phyloP scores from a whole-genome alignment of 2,113 vertebrate species.

The Caranx ignobilis region DNA sequence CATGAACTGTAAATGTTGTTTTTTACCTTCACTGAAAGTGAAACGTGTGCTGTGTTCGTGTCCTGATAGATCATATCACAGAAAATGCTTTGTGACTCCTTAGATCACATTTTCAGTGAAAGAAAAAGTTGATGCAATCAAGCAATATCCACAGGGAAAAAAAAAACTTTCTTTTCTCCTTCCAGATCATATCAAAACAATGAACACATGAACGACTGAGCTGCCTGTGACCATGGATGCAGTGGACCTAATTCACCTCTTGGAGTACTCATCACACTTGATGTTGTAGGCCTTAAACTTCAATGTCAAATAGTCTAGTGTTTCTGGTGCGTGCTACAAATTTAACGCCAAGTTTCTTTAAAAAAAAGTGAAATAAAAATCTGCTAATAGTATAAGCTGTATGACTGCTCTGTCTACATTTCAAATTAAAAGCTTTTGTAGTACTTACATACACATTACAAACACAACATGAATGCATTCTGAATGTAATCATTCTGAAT shows the following conservation, averaged over 20 bases:
- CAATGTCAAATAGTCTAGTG: constrained; percentile 17
- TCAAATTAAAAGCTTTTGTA: background rate
- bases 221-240: background rate
- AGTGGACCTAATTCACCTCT: background rate
- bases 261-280: constrained; percentile 27
- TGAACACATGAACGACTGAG: constrained; percentile 74
- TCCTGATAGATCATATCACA: background rate
- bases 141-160: background rate
- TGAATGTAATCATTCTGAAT: background rate
- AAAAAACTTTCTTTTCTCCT: constrained; percentile 4
- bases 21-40: background rate
- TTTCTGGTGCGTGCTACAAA: background rate
- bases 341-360: constrained; percentile 1
- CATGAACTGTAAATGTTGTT: background rate
- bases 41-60: background rate
- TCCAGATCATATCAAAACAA: constrained; percentile 82
- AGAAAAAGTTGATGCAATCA: too few relatives aligned
- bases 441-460: background rate
- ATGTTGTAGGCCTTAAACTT: constrained; percentile 68
- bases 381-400: background rate
- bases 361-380: background rate
- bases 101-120: background rate
- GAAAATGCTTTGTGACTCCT: background rate
- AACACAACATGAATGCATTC: constrained; percentile 17
- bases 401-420: background rate